phyloP scores from a whole-genome alignment of 2,113 vertebrate genomes.

The Bufo bufo region DNA sequence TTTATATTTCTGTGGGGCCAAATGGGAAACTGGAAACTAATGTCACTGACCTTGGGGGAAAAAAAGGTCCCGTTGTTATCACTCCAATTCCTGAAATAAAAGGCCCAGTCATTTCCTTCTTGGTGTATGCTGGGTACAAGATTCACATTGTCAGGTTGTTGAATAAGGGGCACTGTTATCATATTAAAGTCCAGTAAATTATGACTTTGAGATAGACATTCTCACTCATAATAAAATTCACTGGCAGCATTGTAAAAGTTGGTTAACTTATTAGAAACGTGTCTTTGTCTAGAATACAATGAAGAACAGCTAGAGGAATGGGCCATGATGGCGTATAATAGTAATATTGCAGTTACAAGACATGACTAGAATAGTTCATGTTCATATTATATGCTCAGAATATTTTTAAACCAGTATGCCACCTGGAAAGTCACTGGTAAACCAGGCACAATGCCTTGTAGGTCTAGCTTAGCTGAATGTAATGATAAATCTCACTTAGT shows the following conservation, averaged over 20 bases:
- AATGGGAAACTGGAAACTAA: conserved; percentile 62
- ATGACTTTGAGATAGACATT: conserved; percentile 43
- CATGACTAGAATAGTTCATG: too few relatives aligned
- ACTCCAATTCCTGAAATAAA: conserved; percentile 57
- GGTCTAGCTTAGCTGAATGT: too few relatives aligned
- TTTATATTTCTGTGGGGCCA: conserved; percentile 59
- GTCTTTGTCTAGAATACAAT: conserved; percentile 27
- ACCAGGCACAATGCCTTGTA: too few relatives aligned
- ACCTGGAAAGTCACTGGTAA: too few relatives aligned
- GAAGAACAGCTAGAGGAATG: neutral
- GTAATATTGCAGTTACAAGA: too few relatives aligned
- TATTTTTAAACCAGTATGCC: too few relatives aligned
- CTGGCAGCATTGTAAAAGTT: conserved; percentile 28
- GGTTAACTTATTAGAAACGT: neutral
- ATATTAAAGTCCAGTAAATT: conserved; percentile 57
- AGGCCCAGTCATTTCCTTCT: conserved; percentile 66
- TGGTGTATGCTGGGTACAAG: conserved; percentile 65
- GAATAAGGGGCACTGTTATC: conserved; percentile 62
- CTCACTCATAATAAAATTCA: conserved; percentile 50
- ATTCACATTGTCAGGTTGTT: conserved; percentile 67
- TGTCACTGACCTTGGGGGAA: conserved; percentile 61
- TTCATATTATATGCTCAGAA: too few relatives aligned
- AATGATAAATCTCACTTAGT: too few relatives aligned
- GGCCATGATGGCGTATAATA: neutral
- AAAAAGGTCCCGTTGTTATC: conserved; percentile 65